Percentiles rank a stretch among this genome's conserved stretches.
Evolutionary conservation across 2,888 invertebrate genomes (phyloP).

Genomic region (Zaprionus obscuricornis): DNA sequence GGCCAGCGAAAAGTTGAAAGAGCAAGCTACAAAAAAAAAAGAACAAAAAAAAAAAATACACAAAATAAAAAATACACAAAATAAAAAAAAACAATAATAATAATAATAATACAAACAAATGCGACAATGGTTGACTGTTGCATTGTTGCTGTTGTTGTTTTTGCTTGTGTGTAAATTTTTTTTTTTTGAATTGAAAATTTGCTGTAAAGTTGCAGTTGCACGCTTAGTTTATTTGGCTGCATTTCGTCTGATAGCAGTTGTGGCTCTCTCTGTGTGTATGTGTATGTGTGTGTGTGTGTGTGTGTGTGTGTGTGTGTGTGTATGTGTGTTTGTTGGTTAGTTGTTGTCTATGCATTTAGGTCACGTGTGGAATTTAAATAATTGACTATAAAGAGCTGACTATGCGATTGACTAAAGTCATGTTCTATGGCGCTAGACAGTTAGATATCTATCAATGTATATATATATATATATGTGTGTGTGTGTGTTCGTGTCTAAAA

Average conservation of each 20-base stretch:
- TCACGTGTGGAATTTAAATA: slow-evolving; percentile 16
- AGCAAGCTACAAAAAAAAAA: slow-evolving; percentile 30
- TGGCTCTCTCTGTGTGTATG: too few relatives aligned
- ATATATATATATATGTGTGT: background rate
- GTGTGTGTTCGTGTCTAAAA: too few relatives aligned
- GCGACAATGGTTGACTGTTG: slow-evolving; percentile 43
- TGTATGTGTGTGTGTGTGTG: background rate
- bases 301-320: background rate
- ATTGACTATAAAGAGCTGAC: slow-evolving; percentile 25
- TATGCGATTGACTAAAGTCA: too few relatives aligned
- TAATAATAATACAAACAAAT: slow-evolving; percentile 16
- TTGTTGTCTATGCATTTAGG: slow-evolving; percentile 2
- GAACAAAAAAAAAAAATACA: too few relatives aligned
- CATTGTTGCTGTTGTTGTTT: slow-evolving; percentile 28
- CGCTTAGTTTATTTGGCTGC: background rate
- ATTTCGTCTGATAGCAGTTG: too few relatives aligned
- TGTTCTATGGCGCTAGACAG: too few relatives aligned
- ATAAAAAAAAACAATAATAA: too few relatives aligned
- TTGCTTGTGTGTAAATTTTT: slow-evolving; percentile 4
- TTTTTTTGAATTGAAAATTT: too few relatives aligned
- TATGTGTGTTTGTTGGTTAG: background rate
- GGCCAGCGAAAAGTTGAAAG: slow-evolving; percentile 36
- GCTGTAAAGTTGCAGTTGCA: slow-evolving; percentile 18
- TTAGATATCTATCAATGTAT: too few relatives aligned
- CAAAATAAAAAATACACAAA: too few relatives aligned